Evolutionary conservation across 37 sponge, comb jelly and placozoan species (phyloP).

Genomic region (Haliclona indistincta): DNA sequence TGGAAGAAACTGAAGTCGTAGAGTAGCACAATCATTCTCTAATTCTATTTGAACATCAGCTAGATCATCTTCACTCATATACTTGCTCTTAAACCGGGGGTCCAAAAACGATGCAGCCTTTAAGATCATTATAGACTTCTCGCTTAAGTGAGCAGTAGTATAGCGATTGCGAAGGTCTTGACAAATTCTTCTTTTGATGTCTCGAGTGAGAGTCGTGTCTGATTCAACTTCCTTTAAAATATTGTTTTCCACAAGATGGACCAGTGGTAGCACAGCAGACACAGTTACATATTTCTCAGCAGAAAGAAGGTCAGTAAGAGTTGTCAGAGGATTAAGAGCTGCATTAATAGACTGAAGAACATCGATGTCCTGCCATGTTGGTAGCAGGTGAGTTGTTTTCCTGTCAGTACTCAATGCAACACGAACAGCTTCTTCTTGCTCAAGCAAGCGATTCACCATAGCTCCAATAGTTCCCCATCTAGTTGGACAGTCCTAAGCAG

Average conservation of each 20-base stretch:
- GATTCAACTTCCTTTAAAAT: neutral
- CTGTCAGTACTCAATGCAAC: conserved; percentile 23
- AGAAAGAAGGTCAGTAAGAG: conserved; percentile 44
- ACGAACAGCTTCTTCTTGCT: conserved; percentile 40
- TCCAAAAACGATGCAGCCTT: conserved; percentile 38
- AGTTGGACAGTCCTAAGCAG: conserved; percentile 27
- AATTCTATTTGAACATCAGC: too few species aligned
- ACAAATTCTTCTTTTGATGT: conserved; percentile 15
- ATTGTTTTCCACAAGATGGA: conserved; percentile 7
- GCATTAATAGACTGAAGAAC: conserved; percentile 19
- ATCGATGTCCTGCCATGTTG: conserved; percentile 41
- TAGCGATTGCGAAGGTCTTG: conserved; percentile 12
- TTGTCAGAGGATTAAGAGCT: conserved; percentile 26
- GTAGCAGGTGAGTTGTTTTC: conserved; percentile 37
- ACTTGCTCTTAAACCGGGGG: conserved; percentile 19
- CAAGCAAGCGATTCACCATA: conserved; percentile 23
- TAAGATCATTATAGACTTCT: neutral
- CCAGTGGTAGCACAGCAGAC: conserved; percentile 27
- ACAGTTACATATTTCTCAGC: conserved; percentile 39
- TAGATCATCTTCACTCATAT: too few species aligned
- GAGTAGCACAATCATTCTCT: too few species aligned
- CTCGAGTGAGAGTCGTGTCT: conserved; percentile 29
- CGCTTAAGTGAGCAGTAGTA: neutral
- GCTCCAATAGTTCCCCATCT: conserved; percentile 38
- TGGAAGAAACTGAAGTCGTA: too few species aligned